Evolutionary conservation across 1,140 invertebrate genomes (phyloP), one percentile per base, ranked within the genome.

Genomic region (Ditylenchus dipsaci): DNA sequence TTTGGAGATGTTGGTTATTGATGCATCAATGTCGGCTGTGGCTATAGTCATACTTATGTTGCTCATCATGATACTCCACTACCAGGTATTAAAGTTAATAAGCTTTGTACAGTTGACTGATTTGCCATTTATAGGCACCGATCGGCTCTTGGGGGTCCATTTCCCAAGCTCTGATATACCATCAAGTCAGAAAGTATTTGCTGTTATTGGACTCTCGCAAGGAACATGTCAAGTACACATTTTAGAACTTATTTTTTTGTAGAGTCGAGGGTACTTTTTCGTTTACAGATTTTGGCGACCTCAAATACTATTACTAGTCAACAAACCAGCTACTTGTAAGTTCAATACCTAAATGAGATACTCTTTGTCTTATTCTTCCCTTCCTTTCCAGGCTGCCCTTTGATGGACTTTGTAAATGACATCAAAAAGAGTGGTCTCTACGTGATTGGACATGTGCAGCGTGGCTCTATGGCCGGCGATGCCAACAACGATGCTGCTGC

Each of bases 381-480:
- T 11, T 38, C 11, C 11, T 38, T 38, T 38, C 33, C 11, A 38
- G 33, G 33, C 1, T 91, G 91, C 78, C 90, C 93, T 0, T 85
- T 98, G 5, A 95, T 98, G 49, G 90, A 93, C 85, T 99, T 98
- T 86, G 91, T 95, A 1, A 99, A 99, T 83, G 95, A 97, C 83
- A 87, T 98, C 76, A 99, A 99, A 83, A 99, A 99, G 84, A 91
- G 93, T 73, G 96, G 96, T 8, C 66, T 82, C 11, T 83, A 83
- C 53, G 78, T 84, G 9, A 74, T 84, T 64, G 81, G 80, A 13
- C 81, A 83, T 65, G 81, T 83, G 1, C 77, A 81, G 38, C 49
- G 66, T 15, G 77, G 80, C 68, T 56, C 61, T 26, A 73, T 77
- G 63, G 76, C 63, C 15, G 63, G 65, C 8, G 62, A 15, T 1